Evolutionary conservation across 1,140 invertebrate species (phyloP).

Genomic region (Sarcophaga peregrina): DNA sequence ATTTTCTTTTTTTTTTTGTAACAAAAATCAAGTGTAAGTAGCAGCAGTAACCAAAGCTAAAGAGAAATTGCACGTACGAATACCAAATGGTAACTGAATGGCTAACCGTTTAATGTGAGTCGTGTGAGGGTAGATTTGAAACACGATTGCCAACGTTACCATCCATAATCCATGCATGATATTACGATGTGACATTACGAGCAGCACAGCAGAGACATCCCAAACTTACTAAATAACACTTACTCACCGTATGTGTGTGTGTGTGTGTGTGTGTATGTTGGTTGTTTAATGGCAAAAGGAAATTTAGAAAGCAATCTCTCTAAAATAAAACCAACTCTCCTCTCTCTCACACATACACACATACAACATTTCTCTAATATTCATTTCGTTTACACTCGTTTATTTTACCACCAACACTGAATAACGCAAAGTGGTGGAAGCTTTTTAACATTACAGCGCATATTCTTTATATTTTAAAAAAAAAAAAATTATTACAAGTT

Average conservation of each 20-base stretch:
- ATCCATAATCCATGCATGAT: not conserved
- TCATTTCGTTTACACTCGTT: too few relatives aligned
- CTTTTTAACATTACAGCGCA: not conserved
- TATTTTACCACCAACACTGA: too few relatives aligned
- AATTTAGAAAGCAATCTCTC: too few relatives aligned
- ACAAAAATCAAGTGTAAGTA: too few relatives aligned
- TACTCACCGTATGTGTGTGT: too few relatives aligned
- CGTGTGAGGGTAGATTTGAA: conserved; percentile 46
- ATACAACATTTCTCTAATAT: not conserved
- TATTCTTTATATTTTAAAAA: not conserved
- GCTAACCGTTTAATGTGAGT: conserved; percentile 40
- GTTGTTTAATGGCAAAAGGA: too few relatives aligned
- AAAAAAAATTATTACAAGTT: too few relatives aligned
- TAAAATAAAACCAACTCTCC: not conserved
- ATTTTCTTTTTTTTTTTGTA: too few relatives aligned
- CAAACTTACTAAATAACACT: not conserved
- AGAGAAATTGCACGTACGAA: conserved; percentile 66
- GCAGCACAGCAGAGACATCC: not conserved
- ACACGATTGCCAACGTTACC: conserved; percentile 15
- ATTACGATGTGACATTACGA: not conserved
- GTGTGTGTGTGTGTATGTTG: too few relatives aligned
- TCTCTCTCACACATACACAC: not conserved
- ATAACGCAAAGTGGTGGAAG: not conserved
- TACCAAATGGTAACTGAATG: conserved; percentile 66
- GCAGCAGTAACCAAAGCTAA: not conserved